These are phyloP conservation scores for Melolontha melolontha DNA, from an alignment of 2,888 invertebrate species.

Conservation along the genomic window DNA sequence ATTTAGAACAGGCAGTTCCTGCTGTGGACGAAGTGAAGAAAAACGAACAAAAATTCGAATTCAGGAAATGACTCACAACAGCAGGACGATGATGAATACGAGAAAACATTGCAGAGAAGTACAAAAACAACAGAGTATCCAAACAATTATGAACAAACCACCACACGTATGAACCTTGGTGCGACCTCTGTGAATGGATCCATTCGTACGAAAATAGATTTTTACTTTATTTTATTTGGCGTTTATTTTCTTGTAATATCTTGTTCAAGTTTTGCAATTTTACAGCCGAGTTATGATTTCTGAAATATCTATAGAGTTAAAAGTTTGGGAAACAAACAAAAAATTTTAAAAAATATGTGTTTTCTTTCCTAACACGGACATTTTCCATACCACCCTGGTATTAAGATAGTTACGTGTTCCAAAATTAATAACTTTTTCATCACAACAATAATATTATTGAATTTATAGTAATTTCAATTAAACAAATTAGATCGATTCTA, in stretches of 20 bases:
- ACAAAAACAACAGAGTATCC: constrained; percentile 63
- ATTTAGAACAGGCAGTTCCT: constrained; percentile 71
- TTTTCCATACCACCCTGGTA: too few relatives aligned
- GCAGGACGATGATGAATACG: constrained; percentile 62
- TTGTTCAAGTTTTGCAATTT: constrained; percentile 10
- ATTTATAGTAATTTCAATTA: too few relatives aligned
- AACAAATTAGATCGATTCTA: too few relatives aligned
- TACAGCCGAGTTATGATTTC: too few relatives aligned
- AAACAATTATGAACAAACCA: constrained; percentile 65
- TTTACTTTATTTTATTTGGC: constrained; percentile 37
- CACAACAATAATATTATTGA: too few relatives aligned
- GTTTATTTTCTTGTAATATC: constrained; percentile 31
- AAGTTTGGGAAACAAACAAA: too few relatives aligned
- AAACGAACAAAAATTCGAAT: constrained; percentile 66
- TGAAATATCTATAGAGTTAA: too few relatives aligned
- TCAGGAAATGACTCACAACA: constrained; percentile 59
- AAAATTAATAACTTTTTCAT: too few relatives aligned
- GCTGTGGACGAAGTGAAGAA: constrained; percentile 78
- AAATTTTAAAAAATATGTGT: too few relatives aligned
- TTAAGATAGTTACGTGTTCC: too few relatives aligned
- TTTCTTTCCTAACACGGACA: too few relatives aligned
- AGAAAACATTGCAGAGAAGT: constrained; percentile 65
- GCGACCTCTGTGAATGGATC: constrained; percentile 88
- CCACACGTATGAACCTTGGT: constrained; percentile 85
- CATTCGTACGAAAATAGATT: constrained; percentile 67